phyloP scores from a whole-genome alignment of 2,888 invertebrate species.

The Philereme transversata region DNA sequence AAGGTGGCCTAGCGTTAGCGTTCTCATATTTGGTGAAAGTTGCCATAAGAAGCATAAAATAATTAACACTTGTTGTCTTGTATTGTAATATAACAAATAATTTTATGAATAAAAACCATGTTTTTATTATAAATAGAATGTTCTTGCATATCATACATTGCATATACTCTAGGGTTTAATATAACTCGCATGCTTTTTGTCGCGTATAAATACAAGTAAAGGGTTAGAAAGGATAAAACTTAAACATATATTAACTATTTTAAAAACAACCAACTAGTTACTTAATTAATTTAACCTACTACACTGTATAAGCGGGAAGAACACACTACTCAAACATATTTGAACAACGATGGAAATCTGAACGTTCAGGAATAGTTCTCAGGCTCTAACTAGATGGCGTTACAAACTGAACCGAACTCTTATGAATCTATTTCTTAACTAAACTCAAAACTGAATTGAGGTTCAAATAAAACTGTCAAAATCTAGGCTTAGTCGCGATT shows the following conservation, averaged over 20 bases:
- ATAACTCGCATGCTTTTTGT: background rate
- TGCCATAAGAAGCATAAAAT: background rate
- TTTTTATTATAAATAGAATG: slow-evolving; percentile 4
- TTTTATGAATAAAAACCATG: slow-evolving; percentile 17
- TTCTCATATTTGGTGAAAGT: too few relatives aligned
- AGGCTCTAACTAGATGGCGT: too few relatives aligned
- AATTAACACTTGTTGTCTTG: background rate
- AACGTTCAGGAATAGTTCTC: too few relatives aligned
- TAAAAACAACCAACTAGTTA: background rate
- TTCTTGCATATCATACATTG: background rate
- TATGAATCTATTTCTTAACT: too few relatives aligned
- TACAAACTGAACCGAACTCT: too few relatives aligned
- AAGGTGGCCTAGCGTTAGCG: too few relatives aligned
- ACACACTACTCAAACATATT: too few relatives aligned
- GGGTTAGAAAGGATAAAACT: slow-evolving; percentile 9
- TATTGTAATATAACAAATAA: background rate
- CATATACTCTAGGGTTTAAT: slow-evolving; percentile 1
- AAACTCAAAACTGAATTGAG: too few relatives aligned
- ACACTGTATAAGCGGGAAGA: too few relatives aligned
- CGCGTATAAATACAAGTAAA: slow-evolving; percentile 2
- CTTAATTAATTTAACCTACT: background rate
- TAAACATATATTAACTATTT: slow-evolving; percentile 9
- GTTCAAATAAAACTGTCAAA: too few relatives aligned
- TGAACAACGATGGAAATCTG: too few relatives aligned
- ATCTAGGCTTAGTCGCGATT: too few relatives aligned